These are phyloP conservation scores for Cyrtodaria siliqua DNA, from an alignment of 2,888 invertebrate genomes.

Conservation along the genomic window DNA sequence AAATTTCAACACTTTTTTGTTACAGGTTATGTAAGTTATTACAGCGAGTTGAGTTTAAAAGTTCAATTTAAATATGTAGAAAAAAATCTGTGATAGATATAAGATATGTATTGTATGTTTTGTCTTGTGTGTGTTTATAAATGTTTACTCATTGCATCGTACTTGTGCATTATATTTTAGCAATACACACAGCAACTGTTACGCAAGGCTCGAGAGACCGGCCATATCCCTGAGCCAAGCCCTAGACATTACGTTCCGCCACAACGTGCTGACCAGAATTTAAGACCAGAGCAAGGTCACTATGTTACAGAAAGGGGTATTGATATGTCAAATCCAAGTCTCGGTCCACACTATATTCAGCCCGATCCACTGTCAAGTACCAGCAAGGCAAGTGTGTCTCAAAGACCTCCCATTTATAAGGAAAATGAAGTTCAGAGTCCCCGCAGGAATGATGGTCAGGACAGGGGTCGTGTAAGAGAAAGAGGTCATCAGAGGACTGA, in stretches of 20 bases:
- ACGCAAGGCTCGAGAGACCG: slow-evolving; percentile 22
- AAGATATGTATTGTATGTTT: too few species aligned
- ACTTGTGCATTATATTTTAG: slow-evolving; percentile 32
- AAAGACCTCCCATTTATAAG: slow-evolving; percentile 11
- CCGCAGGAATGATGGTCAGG: slow-evolving; percentile 7
- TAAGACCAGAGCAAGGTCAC: background rate
- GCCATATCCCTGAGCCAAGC: too few species aligned
- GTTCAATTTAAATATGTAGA: too few species aligned
- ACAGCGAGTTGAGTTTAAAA: too few species aligned
- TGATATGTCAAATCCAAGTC: slow-evolving; percentile 36
- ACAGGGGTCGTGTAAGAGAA: slow-evolving; percentile 3
- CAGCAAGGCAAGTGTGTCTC: background rate
- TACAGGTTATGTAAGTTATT: too few species aligned
- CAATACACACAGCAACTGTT: slow-evolving; percentile 54
- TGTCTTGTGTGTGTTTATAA: too few species aligned
- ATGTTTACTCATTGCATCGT: background rate
- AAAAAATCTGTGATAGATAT: too few species aligned
- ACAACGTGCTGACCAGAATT: too few species aligned
- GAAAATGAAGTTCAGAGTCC: slow-evolving; percentile 11
- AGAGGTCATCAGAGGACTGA: slow-evolving; percentile 16
- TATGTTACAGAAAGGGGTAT: slow-evolving; percentile 25
- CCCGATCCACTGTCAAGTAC: background rate
- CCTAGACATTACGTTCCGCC: too few species aligned
- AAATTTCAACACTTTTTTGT: too few species aligned
- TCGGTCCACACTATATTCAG: slow-evolving; percentile 11